Evolutionary conservation across 2,888 invertebrate genomes (phyloP).

Genomic region (Molanna angustata): DNA sequence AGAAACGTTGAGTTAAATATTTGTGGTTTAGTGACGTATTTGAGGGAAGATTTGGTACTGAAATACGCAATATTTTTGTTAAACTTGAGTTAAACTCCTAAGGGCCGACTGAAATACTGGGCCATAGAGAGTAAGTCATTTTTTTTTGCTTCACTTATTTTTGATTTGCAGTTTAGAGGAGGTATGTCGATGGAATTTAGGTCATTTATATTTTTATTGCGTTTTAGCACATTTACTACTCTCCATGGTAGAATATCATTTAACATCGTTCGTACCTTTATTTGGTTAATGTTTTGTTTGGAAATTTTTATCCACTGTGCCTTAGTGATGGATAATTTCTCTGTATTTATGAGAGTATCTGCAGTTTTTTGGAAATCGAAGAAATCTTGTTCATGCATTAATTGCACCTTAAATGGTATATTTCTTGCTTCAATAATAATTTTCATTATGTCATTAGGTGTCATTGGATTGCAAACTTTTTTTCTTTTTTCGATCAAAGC

Average conservation of each 20-base stretch:
- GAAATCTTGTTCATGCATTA: conserved; percentile 25
- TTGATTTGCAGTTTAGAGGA: not conserved
- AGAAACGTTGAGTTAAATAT: no score
- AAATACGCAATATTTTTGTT: no score
- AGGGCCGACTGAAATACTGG: no score
- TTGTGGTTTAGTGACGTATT: no score
- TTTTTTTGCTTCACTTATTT: not conserved
- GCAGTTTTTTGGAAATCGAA: conserved; percentile 28
- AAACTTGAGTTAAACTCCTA: no score
- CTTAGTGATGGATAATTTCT: conserved; percentile 26
- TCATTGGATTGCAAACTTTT: conserved; percentile 20
- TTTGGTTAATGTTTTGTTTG: not conserved
- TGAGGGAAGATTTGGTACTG: no score
- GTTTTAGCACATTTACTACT: not conserved
- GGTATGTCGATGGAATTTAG: not conserved
- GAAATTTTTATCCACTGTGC: conserved; percentile 23
- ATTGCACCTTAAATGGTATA: conserved; percentile 23
- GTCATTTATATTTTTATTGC: not conserved
- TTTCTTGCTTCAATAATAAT: conserved; percentile 27
- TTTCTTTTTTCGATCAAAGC: conserved; percentile 32
- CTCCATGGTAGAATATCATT: not conserved
- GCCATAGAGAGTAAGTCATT: no score
- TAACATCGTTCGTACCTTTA: not conserved
- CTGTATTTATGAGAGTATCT: conserved; percentile 25
- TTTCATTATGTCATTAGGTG: conserved; percentile 26